Evolutionary conservation across 2,797 vertebrate genomes (phyloP), one percentile per base, ranked within the genome.

Genomic region (Cheirogaleus major): DNA sequence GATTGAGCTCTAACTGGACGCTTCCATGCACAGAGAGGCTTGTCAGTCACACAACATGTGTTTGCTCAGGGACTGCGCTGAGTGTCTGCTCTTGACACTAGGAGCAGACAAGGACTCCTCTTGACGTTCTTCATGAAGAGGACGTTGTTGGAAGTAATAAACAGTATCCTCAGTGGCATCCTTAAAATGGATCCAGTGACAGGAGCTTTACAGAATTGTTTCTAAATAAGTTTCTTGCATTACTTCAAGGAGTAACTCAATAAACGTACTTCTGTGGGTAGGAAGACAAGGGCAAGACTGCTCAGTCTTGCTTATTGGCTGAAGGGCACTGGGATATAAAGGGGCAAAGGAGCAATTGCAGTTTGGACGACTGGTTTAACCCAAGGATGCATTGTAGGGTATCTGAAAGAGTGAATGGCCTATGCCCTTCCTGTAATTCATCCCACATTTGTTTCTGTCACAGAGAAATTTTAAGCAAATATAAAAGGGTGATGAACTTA

Each of bases 391-490:
- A 48, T 43, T 88, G 89, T 38, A 89, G 27, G 6, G 30, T 59
- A 22, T 10, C 18, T 23, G 30, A 92, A 65, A 50, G 78, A 72
- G 17, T 43, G 22, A 89, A 72, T 57, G n/a, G 4, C 43, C 59
- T 76, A 8, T 88, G 38, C 7, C 45, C 30, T 23, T 88, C 15
- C 48, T 13, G 48, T 65, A 90, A 45, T 65, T 76, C 38, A 20
- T 81, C 38, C 27, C 13, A 18, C 81, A 45, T 61, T 35, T 88
- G 25, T 45, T 87, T 48, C 55, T 80, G 63, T 93, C 59, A 30
- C 65, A 95, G 57, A 72, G 7, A 96, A 43, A 94, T 55, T 80
- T 86, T 83, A 41, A 89, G 93, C 41, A 82, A 61, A 76, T 73
- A 41, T 69, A 63, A 61, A 70, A 82, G 20, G 22, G 4, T 7